Evolutionary conservation across 2,113 vertebrate species (phyloP), one percentile per base, ranked within the genome.

Genomic region (Anseranas semipalmata): DNA sequence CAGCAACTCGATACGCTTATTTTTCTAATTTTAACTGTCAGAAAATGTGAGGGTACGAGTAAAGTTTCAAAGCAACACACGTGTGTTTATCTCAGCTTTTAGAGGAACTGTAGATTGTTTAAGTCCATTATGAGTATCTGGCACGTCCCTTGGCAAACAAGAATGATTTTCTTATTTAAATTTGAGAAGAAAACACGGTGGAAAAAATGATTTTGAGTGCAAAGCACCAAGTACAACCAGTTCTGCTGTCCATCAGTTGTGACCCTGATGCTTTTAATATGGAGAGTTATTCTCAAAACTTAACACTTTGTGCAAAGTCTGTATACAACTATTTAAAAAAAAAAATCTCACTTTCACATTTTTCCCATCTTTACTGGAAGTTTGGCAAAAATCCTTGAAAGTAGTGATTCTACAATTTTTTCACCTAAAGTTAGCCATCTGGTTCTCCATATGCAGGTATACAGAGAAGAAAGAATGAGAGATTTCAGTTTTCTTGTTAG

Each of bases 21-120:
- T 97, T 93, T 95, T 89, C 90, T 87, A 60, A 94, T 95, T 93
- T 94, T 82, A 95, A 89, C 92, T 92, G 73, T 27, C 77, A 95
- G 62, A 93, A 93, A 95, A 89, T 35, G 32, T 13, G 32, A 91
- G 66, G 30, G 76, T 82, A 45, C 14, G 50, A 52, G 32, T 30
- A 76, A 91, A 95, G 84, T 92, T 95, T 85, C 94, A 91, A 59
- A 84, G 56, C 53, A 87, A 74, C 46, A 32, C 56, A 4, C 14
- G 39, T 50, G 12, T 68, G n/a, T 90, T 81, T 85, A 81, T 68
- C 56, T 70, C 76, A 58, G 48, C 50, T 73, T 92, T 85, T 81
- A 90, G 56, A 92, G 6, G 52, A 88, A 28, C 52, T 39, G 32
- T 33, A 59, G 37, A 58, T 74, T 65, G 71, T 43, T 76, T 60